Percentiles rank a stretch among this genome's conserved stretches.
Evolutionary conservation across 2,113 vertebrate genomes (phyloP).

Genomic region (Gallinago undulata): DNA sequence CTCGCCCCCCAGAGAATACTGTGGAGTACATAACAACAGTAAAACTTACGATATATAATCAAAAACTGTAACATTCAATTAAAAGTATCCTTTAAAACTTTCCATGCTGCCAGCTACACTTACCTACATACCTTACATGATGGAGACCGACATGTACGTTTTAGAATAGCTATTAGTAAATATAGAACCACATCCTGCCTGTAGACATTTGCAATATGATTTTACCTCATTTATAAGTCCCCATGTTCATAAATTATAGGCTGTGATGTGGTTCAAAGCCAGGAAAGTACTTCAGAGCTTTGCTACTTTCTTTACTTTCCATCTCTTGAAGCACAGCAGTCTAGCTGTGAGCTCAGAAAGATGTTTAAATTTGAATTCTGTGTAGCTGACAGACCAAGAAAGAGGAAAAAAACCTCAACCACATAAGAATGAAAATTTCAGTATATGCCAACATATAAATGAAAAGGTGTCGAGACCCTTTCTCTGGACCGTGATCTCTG

Average conservation of each 20-base stretch:
- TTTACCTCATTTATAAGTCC: neutral
- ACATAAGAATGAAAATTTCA: neutral
- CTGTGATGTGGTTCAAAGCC: neutral
- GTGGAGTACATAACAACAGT: neutral
- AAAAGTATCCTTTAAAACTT: neutral
- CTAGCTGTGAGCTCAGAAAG: neutral
- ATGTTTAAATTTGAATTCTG: constrained; percentile 10
- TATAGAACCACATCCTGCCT: neutral
- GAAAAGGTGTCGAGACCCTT: neutral
- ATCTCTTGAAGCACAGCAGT: neutral
- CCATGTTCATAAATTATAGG: neutral
- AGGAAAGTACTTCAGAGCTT: neutral
- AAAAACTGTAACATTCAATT: neutral
- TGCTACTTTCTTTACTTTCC: neutral
- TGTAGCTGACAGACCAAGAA: neutral
- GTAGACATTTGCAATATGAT: neutral
- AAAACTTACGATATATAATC: neutral
- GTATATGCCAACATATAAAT: neutral
- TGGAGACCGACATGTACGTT: neutral
- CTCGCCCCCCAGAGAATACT: neutral
- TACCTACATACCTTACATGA: neutral
- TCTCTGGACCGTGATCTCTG: neutral
- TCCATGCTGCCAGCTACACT: neutral
- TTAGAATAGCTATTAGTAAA: constrained; percentile 27
- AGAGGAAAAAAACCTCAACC: neutral